Conservation (phyloP, 2,113 vertebrate species). For the Tachycineta bicolor region DNA sequence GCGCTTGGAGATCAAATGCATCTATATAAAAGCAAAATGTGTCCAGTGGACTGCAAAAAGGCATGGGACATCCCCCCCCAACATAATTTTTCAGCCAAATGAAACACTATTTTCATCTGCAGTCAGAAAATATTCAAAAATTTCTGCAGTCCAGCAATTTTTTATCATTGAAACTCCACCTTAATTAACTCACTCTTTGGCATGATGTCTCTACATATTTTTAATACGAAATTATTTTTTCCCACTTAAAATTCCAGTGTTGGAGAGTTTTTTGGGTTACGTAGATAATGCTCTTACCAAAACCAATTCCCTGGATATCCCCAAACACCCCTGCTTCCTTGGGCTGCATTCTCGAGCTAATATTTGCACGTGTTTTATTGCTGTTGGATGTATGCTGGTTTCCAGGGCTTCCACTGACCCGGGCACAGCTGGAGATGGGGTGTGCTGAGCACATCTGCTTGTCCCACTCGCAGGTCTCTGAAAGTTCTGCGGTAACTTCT, state of each 20-base stretch:
- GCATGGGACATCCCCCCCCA: not conserved
- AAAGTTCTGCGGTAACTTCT: not conserved
- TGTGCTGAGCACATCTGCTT: not conserved
- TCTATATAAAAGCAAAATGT: not conserved
- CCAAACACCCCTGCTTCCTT: not conserved
- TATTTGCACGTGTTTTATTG: not conserved
- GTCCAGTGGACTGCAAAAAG: not conserved
- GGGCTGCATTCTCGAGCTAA: not conserved
- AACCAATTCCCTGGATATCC: not conserved
- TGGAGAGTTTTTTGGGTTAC: not conserved
- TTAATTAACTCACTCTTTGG: not conserved
- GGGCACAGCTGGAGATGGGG: not conserved
- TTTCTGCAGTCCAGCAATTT: not conserved
- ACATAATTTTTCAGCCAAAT: not conserved
- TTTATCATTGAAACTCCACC: not conserved
- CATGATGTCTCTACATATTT: not conserved
- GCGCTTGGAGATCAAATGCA: not conserved
- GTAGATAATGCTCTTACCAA: not conserved
- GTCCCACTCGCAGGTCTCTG: accelerated
- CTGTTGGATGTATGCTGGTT: accelerated
- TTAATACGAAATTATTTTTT: not conserved
- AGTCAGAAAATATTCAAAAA: not conserved
- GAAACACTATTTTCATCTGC: not conserved
- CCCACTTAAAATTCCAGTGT: not conserved
- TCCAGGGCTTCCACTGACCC: not conserved